Evolutionary conservation across 1,140 invertebrate genomes (phyloP), one percentile per base, ranked within the genome.

Genomic region (Leptopilina boulardi): DNA sequence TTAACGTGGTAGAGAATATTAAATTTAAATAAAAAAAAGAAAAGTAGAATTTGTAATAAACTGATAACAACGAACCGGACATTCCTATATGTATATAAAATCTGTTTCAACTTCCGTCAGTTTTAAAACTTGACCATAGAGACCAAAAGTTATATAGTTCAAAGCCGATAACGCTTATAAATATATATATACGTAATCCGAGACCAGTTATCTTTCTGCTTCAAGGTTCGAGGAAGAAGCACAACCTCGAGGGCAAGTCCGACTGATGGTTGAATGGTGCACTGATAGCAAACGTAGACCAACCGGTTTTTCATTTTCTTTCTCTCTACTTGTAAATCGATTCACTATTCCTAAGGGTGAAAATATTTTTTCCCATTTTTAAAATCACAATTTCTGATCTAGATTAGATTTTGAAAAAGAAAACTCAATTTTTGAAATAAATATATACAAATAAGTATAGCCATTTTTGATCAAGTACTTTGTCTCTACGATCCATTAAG

Each of bases 141-240:
- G 42, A 47, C 42, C 42, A 47, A 47, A n/a, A 47, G 42, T 47
- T 47, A 47, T 47, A 47, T n/a, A 47, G 42, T 47, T 47, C 42
- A 47, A 47, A 47, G 42, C 42, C 42, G 42, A 47, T 47, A 47
- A 47, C 42, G 42, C 42, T 9, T n/a, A n/a, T n/a, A n/a, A n/a
- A n/a, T n/a, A n/a, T n/a, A n/a, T n/a, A n/a, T 0, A 9, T 47
- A 47, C 42, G 42, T 47, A 47, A 47, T 47, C 42, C 42, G 11
- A 47, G 42, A 47, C 42, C 42, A 47, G 42, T 47, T 47, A 47
- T 47, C 34, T 38, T 9, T 38, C 42, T 47, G 15, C 42, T 47
- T 47, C 5, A 6, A 47, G 42, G 42, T 47, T 47, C 15, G 42
- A 47, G 42, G 42, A 47, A 47, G 42, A 47, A 47, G 42, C 42